phyloP scores from a whole-genome alignment of 2,888 invertebrate species.

The Drosophila fulvimacula region DNA sequence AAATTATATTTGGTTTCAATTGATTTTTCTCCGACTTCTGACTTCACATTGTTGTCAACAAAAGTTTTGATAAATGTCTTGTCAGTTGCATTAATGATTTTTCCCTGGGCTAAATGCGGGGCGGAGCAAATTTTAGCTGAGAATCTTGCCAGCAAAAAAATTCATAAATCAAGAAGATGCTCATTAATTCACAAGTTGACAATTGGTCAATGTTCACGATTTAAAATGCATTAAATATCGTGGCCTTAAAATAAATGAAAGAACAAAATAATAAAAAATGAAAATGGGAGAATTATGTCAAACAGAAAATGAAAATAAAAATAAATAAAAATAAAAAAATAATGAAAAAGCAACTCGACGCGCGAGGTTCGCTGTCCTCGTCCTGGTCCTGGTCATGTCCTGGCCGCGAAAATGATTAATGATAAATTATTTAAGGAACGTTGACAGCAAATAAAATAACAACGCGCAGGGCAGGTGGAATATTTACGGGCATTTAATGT shows the following conservation, averaged over 20 bases:
- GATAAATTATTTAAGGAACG: conserved; percentile 74
- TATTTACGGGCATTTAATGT: conserved; percentile 72
- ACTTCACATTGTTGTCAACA: background rate
- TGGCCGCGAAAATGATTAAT: conserved; percentile 70
- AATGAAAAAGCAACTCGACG: conserved; percentile 10
- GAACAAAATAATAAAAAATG: conserved; percentile 11
- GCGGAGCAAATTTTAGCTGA: conserved; percentile 16
- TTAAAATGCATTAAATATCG: conserved; percentile 70
- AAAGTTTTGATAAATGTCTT: conserved; percentile 42
- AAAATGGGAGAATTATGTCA: conserved; percentile 32
- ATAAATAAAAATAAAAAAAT: background rate
- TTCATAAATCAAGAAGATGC: conserved; percentile 65
- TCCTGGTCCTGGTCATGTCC: conserved; percentile 44
- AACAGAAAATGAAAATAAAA: conserved; percentile 20
- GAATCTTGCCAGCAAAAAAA: conserved; percentile 4
- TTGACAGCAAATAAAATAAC: conserved; percentile 61
- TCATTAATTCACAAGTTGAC: conserved; percentile 75
- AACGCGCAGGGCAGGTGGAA: conserved; percentile 44
- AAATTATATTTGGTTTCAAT: conserved; percentile 7
- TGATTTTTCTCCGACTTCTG: conserved; percentile 1
- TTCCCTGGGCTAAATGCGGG: conserved; percentile 5
- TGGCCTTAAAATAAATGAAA: background rate
- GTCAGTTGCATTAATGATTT: conserved; percentile 38
- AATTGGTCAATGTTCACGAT: conserved; percentile 75
- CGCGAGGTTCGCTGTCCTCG: conserved; percentile 30